Conservation (phyloP, 2,113 vertebrate species). For the Capricornis sumatraensis region DNA sequence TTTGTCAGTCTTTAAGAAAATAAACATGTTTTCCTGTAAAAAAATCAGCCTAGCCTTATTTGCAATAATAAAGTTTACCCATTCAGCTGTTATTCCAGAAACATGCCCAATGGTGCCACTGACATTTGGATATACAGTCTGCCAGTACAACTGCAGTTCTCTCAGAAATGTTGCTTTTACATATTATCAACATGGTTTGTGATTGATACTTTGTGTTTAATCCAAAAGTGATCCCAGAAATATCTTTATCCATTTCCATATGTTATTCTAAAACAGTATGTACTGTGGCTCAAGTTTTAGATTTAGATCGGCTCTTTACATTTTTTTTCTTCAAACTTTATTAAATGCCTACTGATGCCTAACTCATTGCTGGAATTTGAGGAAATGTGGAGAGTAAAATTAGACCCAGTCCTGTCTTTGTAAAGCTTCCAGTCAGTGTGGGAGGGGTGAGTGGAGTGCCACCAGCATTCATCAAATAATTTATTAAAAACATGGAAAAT, state of each 20-base stretch:
- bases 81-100: not conserved
- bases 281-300: not conserved
- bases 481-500: not conserved
- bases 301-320: not conserved
- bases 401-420: not conserved
- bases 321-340: not conserved
- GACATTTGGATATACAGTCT: not conserved
- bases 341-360: not conserved
- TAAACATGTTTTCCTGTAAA: not conserved
- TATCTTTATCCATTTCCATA: not conserved
- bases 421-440: not conserved
- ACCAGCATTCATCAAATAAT: not conserved
- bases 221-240: not conserved
- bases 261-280: not conserved
- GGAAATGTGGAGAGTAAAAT: not conserved
- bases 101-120: not conserved
- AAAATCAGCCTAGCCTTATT: not conserved
- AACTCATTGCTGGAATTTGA: not conserved
- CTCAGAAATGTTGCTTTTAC: not conserved
- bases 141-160: not conserved
- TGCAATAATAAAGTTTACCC: not conserved
- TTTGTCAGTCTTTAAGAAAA: not conserved
- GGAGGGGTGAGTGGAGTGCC: fast-evolving
- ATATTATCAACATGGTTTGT: not conserved
- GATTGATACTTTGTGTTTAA: not conserved